phyloP scores from a whole-genome alignment of 2,113 vertebrate genomes.

The Mobula hypostoma region DNA sequence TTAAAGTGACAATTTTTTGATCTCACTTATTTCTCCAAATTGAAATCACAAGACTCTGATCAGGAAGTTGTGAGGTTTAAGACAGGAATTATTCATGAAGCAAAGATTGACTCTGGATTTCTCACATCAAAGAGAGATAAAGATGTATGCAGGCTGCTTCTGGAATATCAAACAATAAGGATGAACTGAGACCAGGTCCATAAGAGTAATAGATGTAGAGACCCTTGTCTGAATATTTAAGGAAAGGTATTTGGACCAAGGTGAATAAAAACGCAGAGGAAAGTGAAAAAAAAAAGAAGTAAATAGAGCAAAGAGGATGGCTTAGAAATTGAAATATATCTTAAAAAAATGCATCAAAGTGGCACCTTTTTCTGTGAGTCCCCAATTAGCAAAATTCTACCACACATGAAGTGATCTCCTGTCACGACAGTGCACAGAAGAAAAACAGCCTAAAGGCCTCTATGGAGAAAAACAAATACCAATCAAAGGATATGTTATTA shows the following conservation, averaged over 20 bases:
- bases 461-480: no score
- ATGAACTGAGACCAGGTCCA: not conserved
- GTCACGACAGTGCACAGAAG: no score
- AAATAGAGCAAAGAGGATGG: no score
- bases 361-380: no score
- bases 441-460: no score
- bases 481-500: no score
- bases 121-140: not conserved
- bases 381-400: no score
- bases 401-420: no score
- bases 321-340: no score
- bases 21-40: not conserved
- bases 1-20: not conserved
- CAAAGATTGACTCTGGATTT: not conserved
- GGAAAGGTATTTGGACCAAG: not conserved
- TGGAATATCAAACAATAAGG: not conserved
- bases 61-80: not conserved
- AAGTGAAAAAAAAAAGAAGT: not conserved
- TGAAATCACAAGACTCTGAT: not conserved
- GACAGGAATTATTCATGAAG: not conserved
- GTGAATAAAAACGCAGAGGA: not conserved
- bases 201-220: not conserved
- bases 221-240: not conserved
- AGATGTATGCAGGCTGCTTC: not conserved
- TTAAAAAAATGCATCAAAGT: no score